These are phyloP conservation scores for Canis aureus DNA, from an alignment of 2,113 vertebrate species.

Conservation along the genomic window DNA sequence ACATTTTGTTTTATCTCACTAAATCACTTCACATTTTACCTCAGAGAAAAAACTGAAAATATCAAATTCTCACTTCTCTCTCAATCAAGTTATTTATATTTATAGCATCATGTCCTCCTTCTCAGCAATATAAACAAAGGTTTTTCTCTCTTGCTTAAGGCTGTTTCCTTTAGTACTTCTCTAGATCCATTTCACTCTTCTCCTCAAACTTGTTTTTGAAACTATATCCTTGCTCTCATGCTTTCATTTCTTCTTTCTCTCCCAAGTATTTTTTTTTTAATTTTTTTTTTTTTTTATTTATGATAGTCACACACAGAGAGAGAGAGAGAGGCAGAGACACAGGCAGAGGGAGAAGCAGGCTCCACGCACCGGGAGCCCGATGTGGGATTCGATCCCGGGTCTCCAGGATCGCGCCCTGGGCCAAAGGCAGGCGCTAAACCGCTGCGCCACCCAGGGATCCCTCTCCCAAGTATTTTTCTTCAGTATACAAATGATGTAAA, in stretches of 20 bases:
- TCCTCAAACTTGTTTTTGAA: not conserved
- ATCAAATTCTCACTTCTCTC: not conserved
- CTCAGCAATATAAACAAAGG: not conserved
- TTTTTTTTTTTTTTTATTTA: no score
- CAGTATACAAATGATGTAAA: not conserved
- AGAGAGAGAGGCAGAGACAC: no score
- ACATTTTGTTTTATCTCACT: not conserved
- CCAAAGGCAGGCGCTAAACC: no score
- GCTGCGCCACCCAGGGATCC: no score
- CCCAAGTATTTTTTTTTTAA: not conserved
- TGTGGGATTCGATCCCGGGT: no score
- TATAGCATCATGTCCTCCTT: not conserved
- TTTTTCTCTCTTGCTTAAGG: not conserved
- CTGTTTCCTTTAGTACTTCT: not conserved
- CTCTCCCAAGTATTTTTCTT: not conserved
- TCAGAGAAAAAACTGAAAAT: not conserved
- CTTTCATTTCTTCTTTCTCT: not conserved
- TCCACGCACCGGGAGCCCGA: no score
- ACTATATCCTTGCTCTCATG: not conserved
- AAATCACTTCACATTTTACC: not conserved
- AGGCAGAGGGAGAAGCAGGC: no score
- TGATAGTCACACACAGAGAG: no score
- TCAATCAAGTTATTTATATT: not conserved
- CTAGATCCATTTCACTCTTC: not conserved
- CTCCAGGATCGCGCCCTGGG: no score